A percentile compares a stretch with the other conserved stretches of the same genome.
phyloP scores from a whole-genome alignment of 2,888 invertebrate genomes.

The Bimastos eiseni region DNA sequence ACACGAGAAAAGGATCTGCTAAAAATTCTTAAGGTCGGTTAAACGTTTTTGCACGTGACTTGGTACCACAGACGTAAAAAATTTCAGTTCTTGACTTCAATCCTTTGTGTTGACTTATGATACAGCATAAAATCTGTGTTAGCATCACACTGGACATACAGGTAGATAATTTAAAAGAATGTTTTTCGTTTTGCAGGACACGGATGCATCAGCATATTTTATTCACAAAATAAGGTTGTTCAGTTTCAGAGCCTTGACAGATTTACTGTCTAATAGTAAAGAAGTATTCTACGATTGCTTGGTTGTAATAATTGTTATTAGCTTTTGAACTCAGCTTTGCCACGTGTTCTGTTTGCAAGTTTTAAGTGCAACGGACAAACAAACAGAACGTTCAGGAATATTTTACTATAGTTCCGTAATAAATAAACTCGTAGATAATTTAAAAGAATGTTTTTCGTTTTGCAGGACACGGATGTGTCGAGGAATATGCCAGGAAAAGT shows the following conservation, averaged over 20 bases:
- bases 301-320: too few species aligned
- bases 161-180: not conserved
- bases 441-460: constrained; percentile 13
- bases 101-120: not conserved
- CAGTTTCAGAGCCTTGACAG: not conserved
- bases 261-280: not conserved
- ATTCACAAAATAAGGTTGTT: not conserved
- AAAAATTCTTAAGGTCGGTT: constrained; percentile 75
- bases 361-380: too few species aligned
- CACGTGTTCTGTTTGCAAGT: too few species aligned
- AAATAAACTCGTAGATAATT: not conserved
- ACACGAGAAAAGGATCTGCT: constrained; percentile 84
- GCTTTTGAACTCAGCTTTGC: too few species aligned
- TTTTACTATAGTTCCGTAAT: too few species aligned
- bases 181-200: constrained; percentile 68
- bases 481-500: constrained; percentile 96
- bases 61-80: not conserved
- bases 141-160: not conserved
- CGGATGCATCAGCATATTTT: constrained; percentile 64
- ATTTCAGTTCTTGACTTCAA: not conserved
- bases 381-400: too few species aligned
- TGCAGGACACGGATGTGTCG: constrained; percentile 80
- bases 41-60: not conserved
- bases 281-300: too few species aligned
- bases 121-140: not conserved